Evolutionary conservation across 2,888 invertebrate genomes (phyloP).

Genomic region (Laothoe populi): DNA sequence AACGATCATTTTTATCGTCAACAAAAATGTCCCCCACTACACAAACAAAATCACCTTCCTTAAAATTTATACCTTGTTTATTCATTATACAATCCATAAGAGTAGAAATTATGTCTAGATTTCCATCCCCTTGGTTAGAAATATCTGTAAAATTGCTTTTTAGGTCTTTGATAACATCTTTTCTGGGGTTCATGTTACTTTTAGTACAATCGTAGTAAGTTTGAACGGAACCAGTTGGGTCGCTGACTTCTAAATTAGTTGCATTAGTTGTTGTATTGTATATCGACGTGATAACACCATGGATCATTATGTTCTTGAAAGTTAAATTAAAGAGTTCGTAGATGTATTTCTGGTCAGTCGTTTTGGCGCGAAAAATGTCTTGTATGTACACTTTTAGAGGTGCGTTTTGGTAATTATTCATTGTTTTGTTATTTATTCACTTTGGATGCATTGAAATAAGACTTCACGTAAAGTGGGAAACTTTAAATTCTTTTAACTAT

Average conservation of each 20-base stretch:
- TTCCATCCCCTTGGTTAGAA: constrained; percentile 57
- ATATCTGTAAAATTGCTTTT: constrained; percentile 51
- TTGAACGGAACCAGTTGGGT: constrained; percentile 70
- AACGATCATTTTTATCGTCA: constrained; percentile 61
- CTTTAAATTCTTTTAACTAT: too few relatives aligned
- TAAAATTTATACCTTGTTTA: constrained; percentile 52
- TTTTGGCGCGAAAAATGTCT: constrained; percentile 72
- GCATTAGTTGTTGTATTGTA: constrained; percentile 54
- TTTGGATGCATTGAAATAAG: too few relatives aligned
- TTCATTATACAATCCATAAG: constrained; percentile 58
- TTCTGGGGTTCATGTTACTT: constrained; percentile 53
- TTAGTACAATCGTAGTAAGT: constrained; percentile 67
- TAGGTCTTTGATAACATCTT: constrained; percentile 54
- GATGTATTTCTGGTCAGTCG: constrained; percentile 64
- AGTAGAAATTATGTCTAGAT: constrained; percentile 60
- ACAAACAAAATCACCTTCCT: constrained; percentile 60
- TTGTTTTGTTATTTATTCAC: constrained; percentile 26
- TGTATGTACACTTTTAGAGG: constrained; percentile 75
- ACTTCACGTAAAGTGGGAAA: too few relatives aligned
- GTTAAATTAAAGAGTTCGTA: constrained; percentile 68
- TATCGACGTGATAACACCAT: constrained; percentile 69
- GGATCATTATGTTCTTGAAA: constrained; percentile 76
- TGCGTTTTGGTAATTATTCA: constrained; percentile 53
- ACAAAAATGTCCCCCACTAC: constrained; percentile 73
- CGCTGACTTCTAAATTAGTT: constrained; percentile 69